Conservation (phyloP, 2,113 vertebrate genomes). For the Chloropsis cyanopogon region DNA sequence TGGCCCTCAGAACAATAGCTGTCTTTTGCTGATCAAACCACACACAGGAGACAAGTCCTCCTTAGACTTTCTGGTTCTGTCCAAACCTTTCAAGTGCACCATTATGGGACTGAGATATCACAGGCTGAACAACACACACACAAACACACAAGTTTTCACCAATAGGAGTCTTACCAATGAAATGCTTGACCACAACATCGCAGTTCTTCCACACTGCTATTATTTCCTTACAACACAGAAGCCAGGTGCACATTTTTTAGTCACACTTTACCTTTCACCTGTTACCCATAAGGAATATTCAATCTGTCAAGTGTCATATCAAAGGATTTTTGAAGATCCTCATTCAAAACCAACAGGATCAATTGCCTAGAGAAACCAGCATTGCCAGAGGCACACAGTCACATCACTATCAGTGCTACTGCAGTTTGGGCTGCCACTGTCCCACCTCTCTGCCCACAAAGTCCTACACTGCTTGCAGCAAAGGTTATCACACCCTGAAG, state of each 20-base stretch:
- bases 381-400: neutral
- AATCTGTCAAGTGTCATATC: neutral
- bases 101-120: neutral
- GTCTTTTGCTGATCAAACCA: neutral
- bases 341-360: neutral
- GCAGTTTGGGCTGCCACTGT: neutral
- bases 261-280: constrained; percentile 1
- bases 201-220: neutral
- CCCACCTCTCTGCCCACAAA: neutral
- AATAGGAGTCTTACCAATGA: neutral
- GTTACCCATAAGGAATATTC: neutral
- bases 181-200: neutral
- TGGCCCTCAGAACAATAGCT: neutral
- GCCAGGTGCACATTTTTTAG: neutral
- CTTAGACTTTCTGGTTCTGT: neutral
- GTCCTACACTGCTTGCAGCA: neutral
- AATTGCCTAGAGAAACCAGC: neutral
- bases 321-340: constrained; percentile 2
- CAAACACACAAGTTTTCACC: neutral
- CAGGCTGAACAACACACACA: neutral
- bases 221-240: neutral
- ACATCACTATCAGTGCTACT: neutral
- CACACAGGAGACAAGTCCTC: neutral
- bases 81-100: neutral
- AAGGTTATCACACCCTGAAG: constrained; percentile 37